These are phyloP conservation scores for Palythoa heliodiscus DNA, from an alignment of 92 coral and sea anemone species.

Conservation along the genomic window DNA sequence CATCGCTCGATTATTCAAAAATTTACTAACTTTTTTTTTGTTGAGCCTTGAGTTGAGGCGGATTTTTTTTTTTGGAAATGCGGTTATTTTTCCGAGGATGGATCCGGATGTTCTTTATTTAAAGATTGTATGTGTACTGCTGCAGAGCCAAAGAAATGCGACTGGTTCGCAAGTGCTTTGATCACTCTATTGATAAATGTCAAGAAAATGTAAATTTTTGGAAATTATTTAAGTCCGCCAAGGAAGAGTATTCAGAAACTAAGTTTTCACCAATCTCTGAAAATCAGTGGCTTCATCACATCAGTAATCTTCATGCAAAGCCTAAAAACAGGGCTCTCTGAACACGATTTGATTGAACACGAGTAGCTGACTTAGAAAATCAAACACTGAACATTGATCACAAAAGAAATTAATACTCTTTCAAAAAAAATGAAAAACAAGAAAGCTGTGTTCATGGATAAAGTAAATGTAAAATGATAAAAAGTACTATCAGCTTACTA, in stretches of 20 bases:
- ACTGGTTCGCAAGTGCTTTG: too few species aligned
- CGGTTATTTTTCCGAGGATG: too few species aligned
- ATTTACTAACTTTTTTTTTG: too few species aligned
- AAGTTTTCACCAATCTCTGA: background rate
- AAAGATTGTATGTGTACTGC: too few species aligned
- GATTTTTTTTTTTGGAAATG: too few species aligned
- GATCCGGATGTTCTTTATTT: too few species aligned
- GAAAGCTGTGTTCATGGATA: background rate
- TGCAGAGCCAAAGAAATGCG: too few species aligned
- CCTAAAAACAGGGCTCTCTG: background rate
- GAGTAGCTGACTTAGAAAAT: background rate
- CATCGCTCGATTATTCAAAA: too few species aligned
- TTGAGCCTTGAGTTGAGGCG: too few species aligned
- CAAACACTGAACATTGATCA: background rate
- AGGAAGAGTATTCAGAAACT: background rate
- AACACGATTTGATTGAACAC: background rate
- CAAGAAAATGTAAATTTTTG: background rate
- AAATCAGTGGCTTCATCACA: background rate
- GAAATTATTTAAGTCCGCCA: background rate
- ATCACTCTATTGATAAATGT: background rate
- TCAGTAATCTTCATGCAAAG: background rate
- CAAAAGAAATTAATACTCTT: background rate
- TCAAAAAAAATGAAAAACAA: background rate
- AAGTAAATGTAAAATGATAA: background rate
- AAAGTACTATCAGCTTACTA: conserved; percentile 7